Percentiles rank a stretch among this genome's conserved stretches.
Evolutionary conservation across 2,888 invertebrate genomes (phyloP).

Genomic region (Temnothorax rugatulus): DNA sequence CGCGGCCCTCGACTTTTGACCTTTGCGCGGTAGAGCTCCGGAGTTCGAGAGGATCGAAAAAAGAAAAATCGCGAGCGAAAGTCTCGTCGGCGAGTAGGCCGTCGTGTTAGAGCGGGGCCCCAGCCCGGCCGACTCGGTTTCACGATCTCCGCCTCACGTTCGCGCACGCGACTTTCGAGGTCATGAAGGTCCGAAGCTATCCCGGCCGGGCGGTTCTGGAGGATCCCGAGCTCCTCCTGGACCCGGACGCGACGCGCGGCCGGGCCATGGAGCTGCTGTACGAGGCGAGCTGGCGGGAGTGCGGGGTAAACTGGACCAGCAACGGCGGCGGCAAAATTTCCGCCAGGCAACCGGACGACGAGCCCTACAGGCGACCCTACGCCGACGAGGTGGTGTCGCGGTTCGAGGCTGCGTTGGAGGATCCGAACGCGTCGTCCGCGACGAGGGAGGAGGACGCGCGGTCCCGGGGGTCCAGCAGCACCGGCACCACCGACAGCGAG

Average conservation of each 20-base stretch:
- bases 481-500: conserved; percentile 80
- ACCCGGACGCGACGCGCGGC: conserved; percentile 90
- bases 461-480: conserved; percentile 80
- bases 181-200: conserved; percentile 94
- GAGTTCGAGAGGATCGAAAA: background rate
- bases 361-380: conserved; percentile 69
- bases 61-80: conserved; percentile 36
- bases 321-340: conserved; percentile 53
- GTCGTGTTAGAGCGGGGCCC: background rate
- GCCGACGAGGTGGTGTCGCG: conserved; percentile 79
- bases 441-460: conserved; percentile 77
- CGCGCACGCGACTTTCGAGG: background rate
- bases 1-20: conserved; percentile 36
- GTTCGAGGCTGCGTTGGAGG: conserved; percentile 78
- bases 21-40: conserved; percentile 11
- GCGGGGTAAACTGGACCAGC: conserved; percentile 83
- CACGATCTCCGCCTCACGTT: background rate
- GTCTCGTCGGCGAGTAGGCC: conserved; percentile 13
- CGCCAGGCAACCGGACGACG: conserved; percentile 52
- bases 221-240: conserved; percentile 89
- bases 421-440: conserved; percentile 36
- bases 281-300: conserved; percentile 94
- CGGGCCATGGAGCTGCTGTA: conserved; percentile 92
- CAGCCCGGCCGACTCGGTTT: background rate
- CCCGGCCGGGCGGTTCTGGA: conserved; percentile 93